Evolutionary conservation across 1,140 invertebrate species (phyloP).

Genomic region (Cotesia glomerata): DNA sequence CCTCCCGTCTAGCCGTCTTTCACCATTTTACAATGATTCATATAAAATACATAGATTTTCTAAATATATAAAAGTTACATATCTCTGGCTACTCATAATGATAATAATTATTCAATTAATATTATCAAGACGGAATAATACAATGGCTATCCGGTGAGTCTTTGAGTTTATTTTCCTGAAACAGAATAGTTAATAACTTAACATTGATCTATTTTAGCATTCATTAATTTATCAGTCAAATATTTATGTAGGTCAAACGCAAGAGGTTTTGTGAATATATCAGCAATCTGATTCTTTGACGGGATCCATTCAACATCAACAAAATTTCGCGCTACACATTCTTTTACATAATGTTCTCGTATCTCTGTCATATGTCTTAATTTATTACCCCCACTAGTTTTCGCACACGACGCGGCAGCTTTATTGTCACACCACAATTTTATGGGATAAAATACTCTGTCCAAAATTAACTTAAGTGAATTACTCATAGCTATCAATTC

Average conservation of each 20-base stretch:
- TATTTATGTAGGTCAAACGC: constrained; percentile 16
- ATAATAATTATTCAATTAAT: too few species aligned
- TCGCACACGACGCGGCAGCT: constrained; percentile 10
- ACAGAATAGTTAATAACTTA: too few species aligned
- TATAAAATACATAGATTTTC: too few species aligned
- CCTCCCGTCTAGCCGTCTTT: too few species aligned
- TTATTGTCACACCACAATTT: constrained; percentile 13
- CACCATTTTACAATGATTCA: too few species aligned
- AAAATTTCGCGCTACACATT: constrained; percentile 16
- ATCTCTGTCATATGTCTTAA: constrained; percentile 24
- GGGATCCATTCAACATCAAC: constrained; percentile 20
- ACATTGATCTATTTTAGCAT: not conserved
- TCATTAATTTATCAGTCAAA: constrained; percentile 4
- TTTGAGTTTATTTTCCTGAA: too few species aligned
- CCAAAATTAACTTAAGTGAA: constrained; percentile 15
- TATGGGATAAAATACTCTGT: constrained; percentile 12
- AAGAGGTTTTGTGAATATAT: constrained; percentile 25
- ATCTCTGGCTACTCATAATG: too few species aligned
- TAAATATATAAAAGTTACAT: too few species aligned
- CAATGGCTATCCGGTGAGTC: too few species aligned
- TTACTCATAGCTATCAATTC: constrained; percentile 17
- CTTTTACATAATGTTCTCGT: constrained; percentile 24
- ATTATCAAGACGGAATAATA: too few species aligned
- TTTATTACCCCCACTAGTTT: constrained; percentile 16
- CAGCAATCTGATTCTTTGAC: constrained; percentile 16